Evolutionary conservation across 2,797 vertebrate species (phyloP).

Genomic region (Smutsia gigantea): DNA sequence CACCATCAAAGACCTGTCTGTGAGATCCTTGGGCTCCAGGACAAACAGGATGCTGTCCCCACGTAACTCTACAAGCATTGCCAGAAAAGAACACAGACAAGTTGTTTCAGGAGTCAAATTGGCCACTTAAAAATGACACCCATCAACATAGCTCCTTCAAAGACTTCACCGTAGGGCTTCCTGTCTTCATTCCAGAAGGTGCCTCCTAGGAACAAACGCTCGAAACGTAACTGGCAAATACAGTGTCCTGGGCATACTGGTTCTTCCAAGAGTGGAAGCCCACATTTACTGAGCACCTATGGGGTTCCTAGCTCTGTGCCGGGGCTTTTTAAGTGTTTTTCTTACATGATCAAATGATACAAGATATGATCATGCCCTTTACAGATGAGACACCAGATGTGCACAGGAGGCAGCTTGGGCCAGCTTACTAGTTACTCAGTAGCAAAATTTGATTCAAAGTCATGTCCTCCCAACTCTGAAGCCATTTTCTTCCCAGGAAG

Average conservation of each 20-base stretch:
- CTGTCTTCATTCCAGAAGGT: background rate
- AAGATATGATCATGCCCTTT: background rate
- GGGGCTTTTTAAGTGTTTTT: background rate
- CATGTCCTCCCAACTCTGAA: background rate
- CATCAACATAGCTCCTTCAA: fast-evolving
- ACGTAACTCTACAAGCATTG: fast-evolving
- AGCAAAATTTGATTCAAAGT: background rate
- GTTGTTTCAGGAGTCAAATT: fast-evolving
- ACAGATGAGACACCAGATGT: background rate
- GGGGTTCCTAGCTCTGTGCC: background rate
- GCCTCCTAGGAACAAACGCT: background rate
- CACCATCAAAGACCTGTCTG: background rate
- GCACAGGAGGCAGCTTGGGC: fast-evolving
- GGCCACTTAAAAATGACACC: background rate
- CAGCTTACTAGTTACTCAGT: background rate
- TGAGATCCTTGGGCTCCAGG: background rate
- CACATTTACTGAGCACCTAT: fast-evolving
- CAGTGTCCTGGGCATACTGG: background rate
- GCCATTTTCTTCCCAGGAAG: background rate
- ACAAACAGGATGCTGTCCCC: background rate
- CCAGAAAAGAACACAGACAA: background rate
- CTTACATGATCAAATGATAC: background rate
- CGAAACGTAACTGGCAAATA: background rate
- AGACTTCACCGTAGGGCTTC: background rate
- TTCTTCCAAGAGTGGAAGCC: background rate